Conservation (phyloP, 64 coral and sea anemone genomes). For the Stylophora pistillata region DNA sequence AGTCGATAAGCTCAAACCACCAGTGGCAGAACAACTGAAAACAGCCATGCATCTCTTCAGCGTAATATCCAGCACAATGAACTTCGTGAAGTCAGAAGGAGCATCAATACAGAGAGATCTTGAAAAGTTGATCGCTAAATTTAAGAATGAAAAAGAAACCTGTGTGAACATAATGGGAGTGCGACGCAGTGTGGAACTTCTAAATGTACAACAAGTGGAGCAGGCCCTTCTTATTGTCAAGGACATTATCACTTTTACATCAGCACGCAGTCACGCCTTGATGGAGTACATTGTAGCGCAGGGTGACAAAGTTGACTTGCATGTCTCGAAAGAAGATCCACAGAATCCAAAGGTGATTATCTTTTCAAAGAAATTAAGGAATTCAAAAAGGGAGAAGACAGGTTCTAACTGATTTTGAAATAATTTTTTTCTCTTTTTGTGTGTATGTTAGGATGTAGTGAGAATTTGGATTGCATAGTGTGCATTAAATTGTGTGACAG, state of each 20-base stretch:
- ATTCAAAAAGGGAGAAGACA: conserved; percentile 55
- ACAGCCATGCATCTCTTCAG: conserved; percentile 76
- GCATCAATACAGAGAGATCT: conserved; percentile 72
- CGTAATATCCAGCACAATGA: conserved; percentile 71
- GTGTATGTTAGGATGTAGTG: too few relatives aligned
- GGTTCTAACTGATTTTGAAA: background rate
- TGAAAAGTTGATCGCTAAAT: conserved; percentile 63
- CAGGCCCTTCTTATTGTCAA: conserved; percentile 88
- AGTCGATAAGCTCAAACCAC: conserved; percentile 69
- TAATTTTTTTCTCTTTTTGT: background rate
- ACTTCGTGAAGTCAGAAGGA: conserved; percentile 65
- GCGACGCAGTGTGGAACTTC: conserved; percentile 69
- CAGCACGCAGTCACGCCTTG: conserved; percentile 69
- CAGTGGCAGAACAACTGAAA: conserved; percentile 62
- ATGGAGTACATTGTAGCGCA: conserved; percentile 88
- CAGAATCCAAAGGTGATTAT: conserved; percentile 82
- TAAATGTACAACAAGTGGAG: conserved; percentile 88
- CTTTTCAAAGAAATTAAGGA: conserved; percentile 82
- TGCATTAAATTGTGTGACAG: too few relatives aligned
- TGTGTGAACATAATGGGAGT: conserved; percentile 77
- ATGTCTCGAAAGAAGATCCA: conserved; percentile 64
- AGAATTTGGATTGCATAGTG: too few relatives aligned
- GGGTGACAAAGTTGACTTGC: conserved; percentile 84
- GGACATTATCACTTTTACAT: conserved; percentile 69
- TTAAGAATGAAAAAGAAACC: conserved; percentile 68